phyloP scores from a whole-genome alignment of 2,888 invertebrate species.

The Heteropelma amictum region DNA sequence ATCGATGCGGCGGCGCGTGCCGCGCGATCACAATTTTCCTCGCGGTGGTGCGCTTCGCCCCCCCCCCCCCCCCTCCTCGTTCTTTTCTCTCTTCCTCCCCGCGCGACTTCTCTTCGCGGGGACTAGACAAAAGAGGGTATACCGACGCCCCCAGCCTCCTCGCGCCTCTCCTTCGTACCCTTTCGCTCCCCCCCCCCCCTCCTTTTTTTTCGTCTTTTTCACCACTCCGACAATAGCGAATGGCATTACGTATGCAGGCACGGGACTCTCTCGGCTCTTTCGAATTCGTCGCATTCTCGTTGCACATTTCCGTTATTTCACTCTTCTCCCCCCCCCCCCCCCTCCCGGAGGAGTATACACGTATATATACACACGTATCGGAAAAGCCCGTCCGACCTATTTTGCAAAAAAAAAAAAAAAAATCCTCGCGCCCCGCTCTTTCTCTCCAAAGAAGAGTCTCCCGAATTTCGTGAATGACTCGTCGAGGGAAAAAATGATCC shows the following conservation, averaged over 20 bases:
- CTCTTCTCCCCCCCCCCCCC: not conserved
- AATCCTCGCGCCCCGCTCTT: too few species aligned
- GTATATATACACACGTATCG: not conserved
- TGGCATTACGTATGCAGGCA: slow-evolving; percentile 77
- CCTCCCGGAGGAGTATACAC: too few species aligned
- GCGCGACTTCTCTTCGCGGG: not conserved
- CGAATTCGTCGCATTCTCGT: slow-evolving; percentile 76
- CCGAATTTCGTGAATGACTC: too few species aligned
- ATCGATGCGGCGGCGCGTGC: slow-evolving; percentile 73
- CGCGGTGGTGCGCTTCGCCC: slow-evolving; percentile 57
- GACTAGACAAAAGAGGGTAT: too few species aligned
- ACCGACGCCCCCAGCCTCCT: too few species aligned
- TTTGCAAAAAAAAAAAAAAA: too few species aligned
- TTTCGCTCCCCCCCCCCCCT: too few species aligned
- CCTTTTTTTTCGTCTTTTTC: not conserved
- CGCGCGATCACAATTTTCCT: slow-evolving; percentile 74
- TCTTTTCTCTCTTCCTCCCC: not conserved
- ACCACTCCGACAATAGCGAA: slow-evolving; percentile 72
- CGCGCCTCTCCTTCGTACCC: too few species aligned
- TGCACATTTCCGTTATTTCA: slow-evolving; percentile 55
- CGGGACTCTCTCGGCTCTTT: slow-evolving; percentile 72
- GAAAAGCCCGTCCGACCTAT: too few species aligned
- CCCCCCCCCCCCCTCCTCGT: not conserved
- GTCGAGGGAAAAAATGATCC: too few species aligned
- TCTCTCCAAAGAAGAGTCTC: too few species aligned